Evolutionary conservation across 2,113 vertebrate species (phyloP).

Genomic region (Crotalus helleri): DNA sequence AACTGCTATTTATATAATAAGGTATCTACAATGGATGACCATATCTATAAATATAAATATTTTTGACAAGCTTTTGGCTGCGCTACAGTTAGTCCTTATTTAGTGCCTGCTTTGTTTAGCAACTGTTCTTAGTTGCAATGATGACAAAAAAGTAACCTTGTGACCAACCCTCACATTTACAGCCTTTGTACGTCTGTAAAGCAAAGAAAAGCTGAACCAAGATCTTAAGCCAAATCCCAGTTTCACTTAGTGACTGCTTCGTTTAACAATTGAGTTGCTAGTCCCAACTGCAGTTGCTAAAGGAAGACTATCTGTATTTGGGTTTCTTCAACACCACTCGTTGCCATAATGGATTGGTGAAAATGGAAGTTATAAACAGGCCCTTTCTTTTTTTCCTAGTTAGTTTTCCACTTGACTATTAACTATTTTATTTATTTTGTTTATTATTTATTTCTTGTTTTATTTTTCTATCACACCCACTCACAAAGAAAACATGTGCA

Average conservation of each 20-base stretch:
- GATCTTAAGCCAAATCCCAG: neutral
- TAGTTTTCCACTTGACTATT: neutral
- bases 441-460: neutral
- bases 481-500: neutral
- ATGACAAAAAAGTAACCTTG: neutral
- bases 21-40: conserved; percentile 62
- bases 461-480: neutral
- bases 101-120: neutral
- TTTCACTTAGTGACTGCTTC: neutral
- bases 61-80: neutral
- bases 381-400: neutral
- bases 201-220: neutral
- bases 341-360: neutral
- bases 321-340: neutral
- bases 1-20: conserved; percentile 93
- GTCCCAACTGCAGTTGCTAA: neutral
- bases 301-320: neutral
- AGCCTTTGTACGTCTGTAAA: neutral
- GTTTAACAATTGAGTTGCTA: neutral
- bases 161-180: neutral
- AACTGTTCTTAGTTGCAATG: neutral
- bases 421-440: neutral
- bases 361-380: neutral
- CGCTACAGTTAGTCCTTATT: neutral
- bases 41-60: neutral